Conservation (phyloP, 1,140 invertebrate species). For the Linepithema humile region DNA sequence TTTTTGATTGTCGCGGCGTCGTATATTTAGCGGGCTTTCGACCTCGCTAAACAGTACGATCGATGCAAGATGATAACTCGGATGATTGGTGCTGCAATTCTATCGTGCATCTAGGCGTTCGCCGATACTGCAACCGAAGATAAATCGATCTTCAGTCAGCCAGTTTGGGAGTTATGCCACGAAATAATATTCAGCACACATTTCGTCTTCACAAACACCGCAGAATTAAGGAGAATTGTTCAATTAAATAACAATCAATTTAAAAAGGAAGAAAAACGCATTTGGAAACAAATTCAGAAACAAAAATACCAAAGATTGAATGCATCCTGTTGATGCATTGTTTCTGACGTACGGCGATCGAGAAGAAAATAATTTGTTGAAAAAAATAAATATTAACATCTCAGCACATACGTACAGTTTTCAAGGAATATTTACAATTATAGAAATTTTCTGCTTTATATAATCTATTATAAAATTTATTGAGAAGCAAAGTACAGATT, state of each 20-base stretch:
- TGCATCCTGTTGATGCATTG: neutral
- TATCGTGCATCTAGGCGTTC: constrained; percentile 28
- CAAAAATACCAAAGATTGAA: neutral
- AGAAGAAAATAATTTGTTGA: neutral
- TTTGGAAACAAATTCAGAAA: neutral
- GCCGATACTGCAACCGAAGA: constrained; percentile 1
- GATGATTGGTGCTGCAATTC: neutral
- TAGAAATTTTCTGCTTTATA: neutral
- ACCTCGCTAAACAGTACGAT: constrained; percentile 71
- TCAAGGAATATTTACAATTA: neutral
- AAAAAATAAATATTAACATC: neutral
- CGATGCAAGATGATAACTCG: constrained; percentile 56
- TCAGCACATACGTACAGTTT: neutral
- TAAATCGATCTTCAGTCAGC: constrained; percentile 47
- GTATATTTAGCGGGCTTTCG: constrained; percentile 68
- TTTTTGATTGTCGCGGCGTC: constrained; percentile 55
- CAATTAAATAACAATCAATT: constrained; percentile 51
- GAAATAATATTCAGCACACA: constrained; percentile 47
- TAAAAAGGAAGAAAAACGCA: neutral
- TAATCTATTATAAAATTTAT: neutral
- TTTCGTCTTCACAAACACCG: constrained; percentile 66
- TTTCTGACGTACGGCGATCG: neutral
- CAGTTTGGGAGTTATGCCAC: constrained; percentile 74
- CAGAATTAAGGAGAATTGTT: constrained; percentile 61
- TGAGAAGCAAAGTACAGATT: neutral